Percentiles rank a stretch among this genome's conserved stretches.
Conservation (phyloP, 2,797 vertebrate genomes). For the Phyllotis vaccarum region DNA sequence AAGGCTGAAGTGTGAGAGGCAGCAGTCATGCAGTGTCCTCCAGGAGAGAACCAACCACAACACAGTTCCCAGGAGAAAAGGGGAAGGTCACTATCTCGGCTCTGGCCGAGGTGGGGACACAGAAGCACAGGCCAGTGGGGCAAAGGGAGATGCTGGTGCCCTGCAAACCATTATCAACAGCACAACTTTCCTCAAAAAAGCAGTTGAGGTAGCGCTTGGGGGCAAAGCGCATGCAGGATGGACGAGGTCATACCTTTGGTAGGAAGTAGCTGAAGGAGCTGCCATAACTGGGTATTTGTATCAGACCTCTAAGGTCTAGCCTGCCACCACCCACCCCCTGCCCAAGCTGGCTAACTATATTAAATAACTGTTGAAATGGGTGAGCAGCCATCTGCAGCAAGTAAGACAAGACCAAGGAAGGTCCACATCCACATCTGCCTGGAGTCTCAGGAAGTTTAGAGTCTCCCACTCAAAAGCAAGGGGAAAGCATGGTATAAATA, state of each 20-base stretch:
- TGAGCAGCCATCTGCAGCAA: neutral
- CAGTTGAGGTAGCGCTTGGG: neutral
- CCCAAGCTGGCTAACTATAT: neutral
- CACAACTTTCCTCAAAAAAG: neutral
- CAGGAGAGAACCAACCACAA: neutral
- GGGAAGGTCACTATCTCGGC: neutral
- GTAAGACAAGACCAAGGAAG: neutral
- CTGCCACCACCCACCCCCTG: no score
- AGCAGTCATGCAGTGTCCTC: neutral
- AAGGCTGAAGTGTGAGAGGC: neutral
- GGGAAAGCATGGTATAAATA: neutral
- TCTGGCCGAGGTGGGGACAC: neutral
- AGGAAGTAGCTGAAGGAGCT: neutral
- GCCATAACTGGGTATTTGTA: no score
- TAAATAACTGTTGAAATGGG: neutral
- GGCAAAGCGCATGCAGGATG: neutral
- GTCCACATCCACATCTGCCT: neutral
- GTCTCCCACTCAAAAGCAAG: neutral
- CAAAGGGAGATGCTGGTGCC: neutral
- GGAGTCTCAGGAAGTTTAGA: neutral
- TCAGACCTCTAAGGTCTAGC: neutral
- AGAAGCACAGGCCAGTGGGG: neutral
- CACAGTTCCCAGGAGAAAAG: neutral
- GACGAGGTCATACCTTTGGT: neutral
- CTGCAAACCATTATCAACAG: neutral